Conservation (phyloP, 92 coral and sea anemone species). For the Metridium senile region DNA sequence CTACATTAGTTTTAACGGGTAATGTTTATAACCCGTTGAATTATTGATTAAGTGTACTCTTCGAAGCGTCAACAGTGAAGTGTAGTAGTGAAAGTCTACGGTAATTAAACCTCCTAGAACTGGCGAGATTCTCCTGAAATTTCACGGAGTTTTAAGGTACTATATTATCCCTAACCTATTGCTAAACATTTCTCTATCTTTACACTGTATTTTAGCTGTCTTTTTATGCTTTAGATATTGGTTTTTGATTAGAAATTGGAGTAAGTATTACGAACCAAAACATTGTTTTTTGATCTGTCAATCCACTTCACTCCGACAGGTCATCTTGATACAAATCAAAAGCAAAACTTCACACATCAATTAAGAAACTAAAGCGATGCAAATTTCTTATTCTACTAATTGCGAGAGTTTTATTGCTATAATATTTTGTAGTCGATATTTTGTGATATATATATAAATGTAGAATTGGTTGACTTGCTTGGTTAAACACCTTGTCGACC, state of each 20-base stretch:
- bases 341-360: not conserved
- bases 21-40: constrained; percentile 46
- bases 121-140: constrained; percentile 30
- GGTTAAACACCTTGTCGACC: not conserved
- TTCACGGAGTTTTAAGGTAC: constrained; percentile 26
- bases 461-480: not conserved
- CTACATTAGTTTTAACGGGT: constrained; percentile 17
- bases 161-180: not conserved
- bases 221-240: not conserved
- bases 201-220: not conserved
- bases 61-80: constrained; percentile 35
- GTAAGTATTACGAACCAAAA: not conserved
- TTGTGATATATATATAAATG: not conserved
- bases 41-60: constrained; percentile 53
- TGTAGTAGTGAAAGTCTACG: not conserved
- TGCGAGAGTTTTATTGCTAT: not conserved
- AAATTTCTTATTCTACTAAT: not conserved
- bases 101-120: not conserved
- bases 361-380: not conserved
- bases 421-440: not conserved
- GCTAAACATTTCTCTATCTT: not conserved
- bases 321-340: not conserved
- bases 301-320: not conserved
- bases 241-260: not conserved
- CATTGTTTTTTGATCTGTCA: not conserved